A percentile compares a stretch with the other conserved stretches of the same genome.
Evolutionary conservation across 2,888 invertebrate species (phyloP).

Genomic region (Diaperis boleti): DNA sequence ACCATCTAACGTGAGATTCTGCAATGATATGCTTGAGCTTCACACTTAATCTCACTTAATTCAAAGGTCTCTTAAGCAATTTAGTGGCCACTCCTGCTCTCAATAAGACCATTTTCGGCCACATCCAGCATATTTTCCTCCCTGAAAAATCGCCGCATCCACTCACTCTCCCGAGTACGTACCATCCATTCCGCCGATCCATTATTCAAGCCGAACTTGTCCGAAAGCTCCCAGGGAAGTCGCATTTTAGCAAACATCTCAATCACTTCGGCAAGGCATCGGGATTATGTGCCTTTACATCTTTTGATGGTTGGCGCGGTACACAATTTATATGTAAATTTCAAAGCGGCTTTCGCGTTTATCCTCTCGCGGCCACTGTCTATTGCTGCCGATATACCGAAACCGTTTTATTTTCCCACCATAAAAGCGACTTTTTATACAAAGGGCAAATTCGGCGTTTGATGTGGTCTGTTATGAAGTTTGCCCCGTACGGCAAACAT

Average conservation of each 20-base stretch:
- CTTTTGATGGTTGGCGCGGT: conserved; percentile 55
- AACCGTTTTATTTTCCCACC: conserved; percentile 44
- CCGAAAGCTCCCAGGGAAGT: conserved; percentile 13
- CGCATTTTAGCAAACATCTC: conserved; percentile 45
- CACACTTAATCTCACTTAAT: too few species aligned
- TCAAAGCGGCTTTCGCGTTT: conserved; percentile 42
- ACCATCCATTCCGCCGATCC: conserved; percentile 14
- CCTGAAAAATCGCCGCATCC: too few species aligned
- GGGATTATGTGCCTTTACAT: conserved; percentile 50
- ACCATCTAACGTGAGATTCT: too few species aligned
- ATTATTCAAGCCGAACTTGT: conserved; percentile 35
- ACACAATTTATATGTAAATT: conserved; percentile 61
- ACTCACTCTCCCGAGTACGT: too few species aligned
- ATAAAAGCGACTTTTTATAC: conserved; percentile 53
- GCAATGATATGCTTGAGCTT: too few species aligned
- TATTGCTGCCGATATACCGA: conserved; percentile 38
- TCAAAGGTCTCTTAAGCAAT: too few species aligned
- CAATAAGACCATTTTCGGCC: too few species aligned
- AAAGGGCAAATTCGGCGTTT: conserved; percentile 54
- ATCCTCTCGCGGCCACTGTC: conserved; percentile 45
- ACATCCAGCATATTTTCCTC: too few species aligned
- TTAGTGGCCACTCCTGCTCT: too few species aligned
- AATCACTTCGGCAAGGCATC: conserved; percentile 45
- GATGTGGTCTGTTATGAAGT: conserved; percentile 55
- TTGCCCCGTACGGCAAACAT: conserved; percentile 50